Conservation (phyloP, 2,888 invertebrate species). For the Ischnus inquisitorius region DNA sequence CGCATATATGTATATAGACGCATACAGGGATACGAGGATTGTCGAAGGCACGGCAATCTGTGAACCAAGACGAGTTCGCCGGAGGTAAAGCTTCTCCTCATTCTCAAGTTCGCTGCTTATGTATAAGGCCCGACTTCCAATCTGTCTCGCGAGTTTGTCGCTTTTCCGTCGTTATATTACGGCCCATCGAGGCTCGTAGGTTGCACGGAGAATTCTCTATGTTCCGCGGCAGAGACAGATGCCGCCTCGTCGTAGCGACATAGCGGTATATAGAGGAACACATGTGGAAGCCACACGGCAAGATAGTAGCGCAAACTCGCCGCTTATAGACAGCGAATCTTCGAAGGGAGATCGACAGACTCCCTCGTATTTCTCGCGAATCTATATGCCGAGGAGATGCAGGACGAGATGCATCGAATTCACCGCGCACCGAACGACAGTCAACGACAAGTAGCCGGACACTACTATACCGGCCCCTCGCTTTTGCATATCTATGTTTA, state of each 20-base stretch:
- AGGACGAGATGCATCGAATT: constrained; percentile 28
- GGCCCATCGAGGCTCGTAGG: constrained; percentile 49
- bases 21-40: constrained; percentile 11
- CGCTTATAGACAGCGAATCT: constrained; percentile 49
- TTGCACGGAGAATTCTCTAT: constrained; percentile 38
- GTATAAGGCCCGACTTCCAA: constrained; percentile 55
- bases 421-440: constrained; percentile 9
- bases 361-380: constrained; percentile 11
- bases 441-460: constrained; percentile 4
- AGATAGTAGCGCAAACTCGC: constrained; percentile 37
- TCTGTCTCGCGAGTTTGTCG: constrained; percentile 61
- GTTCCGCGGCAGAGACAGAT: constrained; percentile 34
- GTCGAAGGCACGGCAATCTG: constrained; percentile 21
- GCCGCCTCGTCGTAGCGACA: constrained; percentile 16
- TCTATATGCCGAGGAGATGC: constrained; percentile 27
- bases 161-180: constrained; percentile 64
- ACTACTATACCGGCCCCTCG: constrained; percentile 3
- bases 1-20: not conserved
- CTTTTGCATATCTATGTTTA: constrained; percentile 14
- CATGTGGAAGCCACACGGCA: not conserved
- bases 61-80: constrained; percentile 31
- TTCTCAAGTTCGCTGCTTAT: constrained; percentile 3
- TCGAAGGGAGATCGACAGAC: constrained; percentile 61
- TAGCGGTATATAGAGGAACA: constrained; percentile 21
- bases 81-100: constrained; percentile 7